Conservation (phyloP, 2,113 vertebrate genomes). For the Notarius quadriscutis region DNA sequence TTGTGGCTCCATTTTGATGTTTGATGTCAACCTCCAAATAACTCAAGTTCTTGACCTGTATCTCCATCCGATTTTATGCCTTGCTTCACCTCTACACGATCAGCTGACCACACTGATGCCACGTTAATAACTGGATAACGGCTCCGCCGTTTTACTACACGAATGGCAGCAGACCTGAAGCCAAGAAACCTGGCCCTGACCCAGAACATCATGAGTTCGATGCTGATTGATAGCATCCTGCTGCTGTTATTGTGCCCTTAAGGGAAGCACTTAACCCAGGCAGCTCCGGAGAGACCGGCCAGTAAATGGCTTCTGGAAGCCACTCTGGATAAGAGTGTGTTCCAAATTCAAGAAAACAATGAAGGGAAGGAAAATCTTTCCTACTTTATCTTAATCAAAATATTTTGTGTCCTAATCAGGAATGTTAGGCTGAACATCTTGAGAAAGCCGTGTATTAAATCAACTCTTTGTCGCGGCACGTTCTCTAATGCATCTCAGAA, state of each 20-base stretch:
- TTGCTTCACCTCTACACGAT: background rate
- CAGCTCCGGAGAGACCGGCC: conserved; percentile 27
- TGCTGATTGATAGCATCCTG: conserved; percentile 43
- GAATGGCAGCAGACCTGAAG: background rate
- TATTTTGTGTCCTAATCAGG: conserved; percentile 10
- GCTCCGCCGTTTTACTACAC: background rate
- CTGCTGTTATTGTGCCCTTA: conserved; percentile 37
- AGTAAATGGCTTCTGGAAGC: conserved; percentile 37
- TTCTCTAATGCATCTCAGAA: background rate
- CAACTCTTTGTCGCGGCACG: background rate
- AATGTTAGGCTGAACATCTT: background rate
- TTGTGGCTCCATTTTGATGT: background rate
- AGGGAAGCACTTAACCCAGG: conserved; percentile 44
- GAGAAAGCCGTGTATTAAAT: background rate
- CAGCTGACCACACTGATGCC: background rate
- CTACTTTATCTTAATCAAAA: conserved; percentile 2
- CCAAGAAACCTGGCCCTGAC: conserved; percentile 8
- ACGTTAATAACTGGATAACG: background rate
- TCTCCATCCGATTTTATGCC: background rate
- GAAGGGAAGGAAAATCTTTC: conserved; percentile 17
- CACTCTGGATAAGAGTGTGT: conserved; percentile 46
- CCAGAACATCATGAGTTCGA: conserved; percentile 24
- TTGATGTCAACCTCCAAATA: background rate
- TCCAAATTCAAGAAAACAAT: conserved; percentile 24
- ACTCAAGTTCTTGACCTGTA: background rate